Evolutionary conservation across 2,888 invertebrate species (phyloP).

Genomic region (Apotomis betuletana): DNA sequence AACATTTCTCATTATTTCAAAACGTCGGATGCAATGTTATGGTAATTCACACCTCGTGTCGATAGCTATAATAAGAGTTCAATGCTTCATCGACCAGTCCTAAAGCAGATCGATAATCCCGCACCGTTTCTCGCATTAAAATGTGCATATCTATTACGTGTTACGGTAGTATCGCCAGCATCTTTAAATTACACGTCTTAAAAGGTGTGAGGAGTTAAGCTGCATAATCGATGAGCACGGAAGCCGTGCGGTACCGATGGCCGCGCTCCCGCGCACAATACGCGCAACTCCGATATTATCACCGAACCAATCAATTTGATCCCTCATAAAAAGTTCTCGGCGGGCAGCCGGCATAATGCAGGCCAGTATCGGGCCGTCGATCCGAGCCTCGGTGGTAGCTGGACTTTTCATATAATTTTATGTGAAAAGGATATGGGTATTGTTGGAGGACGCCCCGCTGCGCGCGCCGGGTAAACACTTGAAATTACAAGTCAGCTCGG

Average conservation of each 20-base stretch:
- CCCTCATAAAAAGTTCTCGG: constrained; percentile 82
- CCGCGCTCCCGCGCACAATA: constrained; percentile 61
- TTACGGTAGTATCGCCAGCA: constrained; percentile 52
- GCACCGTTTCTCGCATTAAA: constrained; percentile 52
- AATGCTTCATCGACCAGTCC: constrained; percentile 36
- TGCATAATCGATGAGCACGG: constrained; percentile 62
- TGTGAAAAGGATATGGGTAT: constrained; percentile 83
- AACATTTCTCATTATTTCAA: constrained; percentile 42
- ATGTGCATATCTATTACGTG: constrained; percentile 66
- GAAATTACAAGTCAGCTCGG: constrained; percentile 78
- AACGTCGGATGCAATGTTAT: constrained; percentile 15
- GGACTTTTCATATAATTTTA: constrained; percentile 82
- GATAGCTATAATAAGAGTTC: constrained; percentile 37
- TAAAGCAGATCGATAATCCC: constrained; percentile 37
- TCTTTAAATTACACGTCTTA: constrained; percentile 66
- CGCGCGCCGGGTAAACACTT: constrained; percentile 78
- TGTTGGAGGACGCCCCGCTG: constrained; percentile 79
- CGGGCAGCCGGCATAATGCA: constrained; percentile 74
- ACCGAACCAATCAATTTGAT: constrained; percentile 82
- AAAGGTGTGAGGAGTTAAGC: constrained; percentile 72
- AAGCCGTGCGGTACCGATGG: constrained; percentile 53
- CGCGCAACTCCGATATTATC: constrained; percentile 77
- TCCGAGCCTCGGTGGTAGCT: constrained; percentile 75
- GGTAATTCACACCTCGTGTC: constrained; percentile 35
- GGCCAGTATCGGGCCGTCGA: constrained; percentile 73